Evolutionary conservation across 2,797 vertebrate species (phyloP), one percentile per base, ranked within the genome.

Genomic region (Gymnoscopelus microlampas): DNA sequence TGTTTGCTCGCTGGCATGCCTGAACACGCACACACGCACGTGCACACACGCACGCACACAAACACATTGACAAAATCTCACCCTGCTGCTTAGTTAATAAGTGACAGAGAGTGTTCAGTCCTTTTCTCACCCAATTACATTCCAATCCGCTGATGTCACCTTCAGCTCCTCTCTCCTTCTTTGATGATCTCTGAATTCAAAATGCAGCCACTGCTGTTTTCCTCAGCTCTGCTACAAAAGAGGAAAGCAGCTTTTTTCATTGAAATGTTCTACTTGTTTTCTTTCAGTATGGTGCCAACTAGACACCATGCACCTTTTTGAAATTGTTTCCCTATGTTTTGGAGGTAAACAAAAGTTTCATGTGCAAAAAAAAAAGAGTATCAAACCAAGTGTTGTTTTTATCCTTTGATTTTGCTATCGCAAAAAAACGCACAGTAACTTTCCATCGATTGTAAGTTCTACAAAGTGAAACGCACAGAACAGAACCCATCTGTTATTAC

Each of bases 1-100:
- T 88, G 66, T 92, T 85, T 92, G 81, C 65, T 77, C 69, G 71
- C 54, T 81, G 76, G 47, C 66, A 73, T 70, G 79, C 79, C 72
- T 87, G 81, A 84, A 81, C 53, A 68, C 76, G 73, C 44, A 61
- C 32, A 15, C 11, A 35, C 48, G 5, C 48, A 50, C 48, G 5
- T 11, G 5, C 10, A 50, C 48, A 13, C 48, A 50, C 48, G 5
- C 48, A 44, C n/a, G 49, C 60, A 49, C 44, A 62, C 12, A 29
- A 6, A 53, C 35, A 53, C 53, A 50, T 32, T 9, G 47, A 24
- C 50, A 39, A 44, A 35, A 66, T 73, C 59, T 77, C 72, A 64
- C 71, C 44, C 63, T 63, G 50, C 48, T 59, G 71, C 53, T 75
- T 26, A 53, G 88, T 94, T 92, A 91, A 92, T 92, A 61, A 90